phyloP scores from a whole-genome alignment of 2,113 vertebrate species.

The Atlantisia rogersi region DNA sequence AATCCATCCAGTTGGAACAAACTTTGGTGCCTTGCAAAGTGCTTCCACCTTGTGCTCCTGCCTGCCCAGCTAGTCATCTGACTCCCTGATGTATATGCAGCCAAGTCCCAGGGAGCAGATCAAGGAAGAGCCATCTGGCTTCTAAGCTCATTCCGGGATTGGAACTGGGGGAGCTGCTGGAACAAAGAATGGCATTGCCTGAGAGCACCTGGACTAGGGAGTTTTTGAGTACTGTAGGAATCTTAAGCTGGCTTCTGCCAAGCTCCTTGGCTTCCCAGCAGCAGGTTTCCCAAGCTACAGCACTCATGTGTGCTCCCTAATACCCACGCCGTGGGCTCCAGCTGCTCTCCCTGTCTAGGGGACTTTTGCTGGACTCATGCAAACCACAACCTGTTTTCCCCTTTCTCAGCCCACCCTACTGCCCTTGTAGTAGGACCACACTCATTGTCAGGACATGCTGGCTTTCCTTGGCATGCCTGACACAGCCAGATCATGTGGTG shows the following conservation, averaged over 20 bases:
- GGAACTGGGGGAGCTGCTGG: not conserved
- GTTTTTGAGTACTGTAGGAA: not conserved
- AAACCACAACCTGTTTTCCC: not conserved
- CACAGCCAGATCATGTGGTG: not conserved
- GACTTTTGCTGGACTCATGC: not conserved
- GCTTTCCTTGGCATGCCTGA: not conserved
- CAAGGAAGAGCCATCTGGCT: constrained; percentile 30
- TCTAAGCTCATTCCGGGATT: not conserved
- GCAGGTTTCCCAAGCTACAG: not conserved
- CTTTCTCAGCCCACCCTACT: not conserved
- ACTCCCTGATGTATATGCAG: not conserved
- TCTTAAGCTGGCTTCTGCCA: not conserved
- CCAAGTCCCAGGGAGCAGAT: not conserved
- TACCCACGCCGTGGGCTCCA: not conserved
- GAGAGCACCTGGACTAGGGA: not conserved
- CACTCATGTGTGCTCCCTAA: not conserved
- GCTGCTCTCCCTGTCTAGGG: not conserved
- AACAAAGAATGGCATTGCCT: constrained; percentile 7
- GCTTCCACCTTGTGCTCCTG: not conserved
- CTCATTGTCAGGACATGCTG: not conserved
- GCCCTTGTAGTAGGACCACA: not conserved
- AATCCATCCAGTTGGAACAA: not conserved
- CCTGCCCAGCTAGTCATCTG: not conserved
- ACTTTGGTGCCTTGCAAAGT: not conserved
- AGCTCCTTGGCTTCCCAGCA: not conserved